A percentile compares a stretch with the other conserved stretches of the same genome.
These are phyloP conservation scores for Imbricaverruca yamaguchii DNA, from an alignment of 2,888 invertebrate species.

Conservation along the genomic window DNA sequence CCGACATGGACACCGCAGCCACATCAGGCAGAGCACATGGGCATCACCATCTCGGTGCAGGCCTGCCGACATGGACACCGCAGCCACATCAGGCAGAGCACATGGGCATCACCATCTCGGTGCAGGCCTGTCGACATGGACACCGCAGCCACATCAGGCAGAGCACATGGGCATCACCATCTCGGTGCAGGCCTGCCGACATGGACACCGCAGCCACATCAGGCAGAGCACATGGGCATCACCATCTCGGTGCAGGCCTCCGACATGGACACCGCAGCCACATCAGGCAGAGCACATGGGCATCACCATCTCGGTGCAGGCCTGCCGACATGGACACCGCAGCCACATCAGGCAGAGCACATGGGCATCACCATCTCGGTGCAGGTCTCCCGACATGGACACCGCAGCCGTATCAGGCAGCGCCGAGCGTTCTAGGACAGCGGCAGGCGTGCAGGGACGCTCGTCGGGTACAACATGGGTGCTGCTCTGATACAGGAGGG, in stretches of 20 bases:
- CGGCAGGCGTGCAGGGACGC: too few species aligned
- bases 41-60: slow-evolving; percentile 97
- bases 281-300: slow-evolving; percentile 77
- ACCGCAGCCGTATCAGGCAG: too few species aligned
- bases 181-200: slow-evolving; percentile 74
- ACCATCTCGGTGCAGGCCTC: slow-evolving; percentile 93
- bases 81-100: slow-evolving; percentile 52
- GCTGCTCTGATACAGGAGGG: too few species aligned
- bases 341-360: slow-evolving; percentile 53
- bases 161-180: slow-evolving; percentile 96
- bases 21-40: slow-evolving; percentile 69
- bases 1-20: not conserved
- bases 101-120: slow-evolving; percentile 95
- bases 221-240: slow-evolving; percentile 93
- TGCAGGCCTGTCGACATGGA: slow-evolving; percentile 59
- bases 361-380: slow-evolving; percentile 97
- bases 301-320: slow-evolving; percentile 96
- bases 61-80: slow-evolving; percentile 47
- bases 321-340: slow-evolving; percentile 44
- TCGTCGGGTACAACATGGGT: too few species aligned
- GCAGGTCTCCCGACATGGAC: slow-evolving; percentile 66
- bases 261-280: not conserved
- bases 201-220: too few species aligned
- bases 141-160: too few species aligned
- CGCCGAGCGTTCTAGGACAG: too few species aligned